Conservation (phyloP, 2,797 vertebrate species). For the Ctenosaura bakeri region DNA sequence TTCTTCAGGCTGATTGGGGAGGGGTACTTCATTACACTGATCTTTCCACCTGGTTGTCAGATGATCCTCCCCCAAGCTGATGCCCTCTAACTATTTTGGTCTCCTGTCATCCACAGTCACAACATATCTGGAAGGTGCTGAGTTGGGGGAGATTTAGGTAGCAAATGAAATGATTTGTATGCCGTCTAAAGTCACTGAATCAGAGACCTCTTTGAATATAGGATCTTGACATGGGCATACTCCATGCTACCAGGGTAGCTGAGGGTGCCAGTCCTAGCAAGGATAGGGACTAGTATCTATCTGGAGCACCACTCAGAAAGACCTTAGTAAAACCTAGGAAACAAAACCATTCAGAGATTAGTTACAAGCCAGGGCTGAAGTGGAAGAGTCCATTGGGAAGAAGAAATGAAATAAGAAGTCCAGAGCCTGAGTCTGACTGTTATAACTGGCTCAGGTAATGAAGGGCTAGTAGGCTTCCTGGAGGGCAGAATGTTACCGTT, state of each 20-base stretch:
- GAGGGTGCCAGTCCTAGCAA: background rate
- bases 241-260: background rate
- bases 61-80: background rate
- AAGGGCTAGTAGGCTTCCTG: background rate
- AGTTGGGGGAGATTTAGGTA: no score
- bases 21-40: background rate
- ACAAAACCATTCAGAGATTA: no score
- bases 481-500: background rate
- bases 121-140: background rate
- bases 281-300: background rate
- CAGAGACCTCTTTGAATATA: background rate
- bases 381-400: background rate
- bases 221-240: background rate
- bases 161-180: background rate
- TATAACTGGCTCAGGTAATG: background rate
- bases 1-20: background rate
- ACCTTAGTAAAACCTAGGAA: background rate
- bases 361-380: background rate
- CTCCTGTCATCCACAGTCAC: background rate
- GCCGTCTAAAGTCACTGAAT: background rate
- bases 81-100: background rate
- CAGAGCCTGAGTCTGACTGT: background rate
- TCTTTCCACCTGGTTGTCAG: background rate
- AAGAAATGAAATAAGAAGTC: background rate
- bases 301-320: no score